These are phyloP conservation scores for Chelonoidis abingdonii DNA, from an alignment of 2,113 vertebrate genomes.

Conservation along the genomic window DNA sequence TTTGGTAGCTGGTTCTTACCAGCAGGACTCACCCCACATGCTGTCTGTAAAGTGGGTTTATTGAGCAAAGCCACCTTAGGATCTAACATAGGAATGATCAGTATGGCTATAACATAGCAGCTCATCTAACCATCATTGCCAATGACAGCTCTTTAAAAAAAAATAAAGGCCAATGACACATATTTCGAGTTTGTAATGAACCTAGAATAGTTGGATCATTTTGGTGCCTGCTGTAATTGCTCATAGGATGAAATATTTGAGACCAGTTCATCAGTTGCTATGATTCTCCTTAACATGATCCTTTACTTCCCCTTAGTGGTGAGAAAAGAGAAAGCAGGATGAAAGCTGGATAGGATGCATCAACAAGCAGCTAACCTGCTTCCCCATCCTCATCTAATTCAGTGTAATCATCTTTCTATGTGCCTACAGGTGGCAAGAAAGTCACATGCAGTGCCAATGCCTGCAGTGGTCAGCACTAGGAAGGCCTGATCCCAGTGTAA, in stretches of 20 bases:
- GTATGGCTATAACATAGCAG: rapidly evolving
- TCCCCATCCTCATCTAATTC: neutral
- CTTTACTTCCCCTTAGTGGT: conserved; percentile 62
- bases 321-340: neutral
- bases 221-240: neutral
- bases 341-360: neutral
- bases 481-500: neutral
- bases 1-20: neutral
- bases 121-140: neutral
- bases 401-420: neutral
- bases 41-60: rapidly evolving
- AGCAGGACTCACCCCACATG: rapidly evolving
- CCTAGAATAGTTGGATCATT: neutral
- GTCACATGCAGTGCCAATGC: neutral
- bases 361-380: neutral
- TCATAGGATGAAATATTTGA: neutral
- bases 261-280: neutral
- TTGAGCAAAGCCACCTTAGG: neutral
- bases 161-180: neutral
- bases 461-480: neutral
- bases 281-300: neutral
- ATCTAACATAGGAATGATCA: rapidly evolving
- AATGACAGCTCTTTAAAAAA: neutral
- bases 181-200: neutral
- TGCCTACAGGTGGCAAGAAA: neutral